Conservation (phyloP, 2,888 invertebrate genomes). For the Harpagoxenus sublaevis region DNA sequence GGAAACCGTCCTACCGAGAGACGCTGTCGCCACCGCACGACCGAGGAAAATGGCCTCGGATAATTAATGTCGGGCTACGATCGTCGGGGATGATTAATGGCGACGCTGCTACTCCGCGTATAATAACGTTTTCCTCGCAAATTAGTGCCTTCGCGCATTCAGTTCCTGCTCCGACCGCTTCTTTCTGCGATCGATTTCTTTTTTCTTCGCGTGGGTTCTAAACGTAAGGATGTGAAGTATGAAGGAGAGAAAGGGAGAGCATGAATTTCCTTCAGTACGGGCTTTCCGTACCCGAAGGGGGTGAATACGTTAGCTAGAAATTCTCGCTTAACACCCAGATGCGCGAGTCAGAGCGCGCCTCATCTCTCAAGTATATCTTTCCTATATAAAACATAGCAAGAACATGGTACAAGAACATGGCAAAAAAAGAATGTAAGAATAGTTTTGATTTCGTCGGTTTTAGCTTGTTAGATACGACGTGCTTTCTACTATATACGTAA, state of each 20-base stretch:
- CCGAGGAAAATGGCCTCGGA: conserved; percentile 82
- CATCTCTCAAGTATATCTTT: conserved; percentile 5
- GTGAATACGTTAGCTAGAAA: conserved; percentile 52
- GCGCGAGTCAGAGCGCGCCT: conserved; percentile 26
- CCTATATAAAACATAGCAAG: neutral
- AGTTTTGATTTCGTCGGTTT: conserved; percentile 5
- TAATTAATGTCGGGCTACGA: conserved; percentile 84
- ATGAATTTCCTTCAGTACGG: conserved; percentile 36
- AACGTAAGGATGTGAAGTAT: conserved; percentile 18
- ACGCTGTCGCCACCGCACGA: conserved; percentile 63
- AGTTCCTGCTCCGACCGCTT: conserved; percentile 60
- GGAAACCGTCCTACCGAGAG: conserved; percentile 73
- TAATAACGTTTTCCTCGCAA: conserved; percentile 82
- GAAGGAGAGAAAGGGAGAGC: neutral
- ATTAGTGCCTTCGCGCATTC: conserved; percentile 80
- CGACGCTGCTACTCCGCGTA: conserved; percentile 75
- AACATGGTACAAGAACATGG: neutral
- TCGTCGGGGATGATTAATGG: conserved; percentile 83
- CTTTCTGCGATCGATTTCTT: conserved; percentile 71
- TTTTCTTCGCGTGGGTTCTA: conserved; percentile 43
- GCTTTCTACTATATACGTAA: neutral
- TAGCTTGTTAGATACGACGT: neutral
- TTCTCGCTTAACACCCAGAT: conserved; percentile 33
- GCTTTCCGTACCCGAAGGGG: conserved; percentile 29
- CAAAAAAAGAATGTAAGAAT: neutral